phyloP scores from a whole-genome alignment of 2,113 vertebrate species.

The Oenanthe melanoleuca region DNA sequence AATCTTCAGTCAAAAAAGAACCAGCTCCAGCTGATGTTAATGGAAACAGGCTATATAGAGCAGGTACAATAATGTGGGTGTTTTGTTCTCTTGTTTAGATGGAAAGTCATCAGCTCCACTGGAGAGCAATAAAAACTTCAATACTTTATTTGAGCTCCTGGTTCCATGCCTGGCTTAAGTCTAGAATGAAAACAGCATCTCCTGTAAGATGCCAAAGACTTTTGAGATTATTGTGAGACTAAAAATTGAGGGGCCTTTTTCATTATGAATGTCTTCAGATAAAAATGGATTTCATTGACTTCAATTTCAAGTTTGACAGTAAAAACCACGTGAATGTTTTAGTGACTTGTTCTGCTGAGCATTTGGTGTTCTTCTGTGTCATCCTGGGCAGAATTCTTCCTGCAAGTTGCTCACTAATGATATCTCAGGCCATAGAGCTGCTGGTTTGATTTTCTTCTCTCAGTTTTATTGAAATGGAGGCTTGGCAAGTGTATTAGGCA shows the following conservation, averaged over 20 bases:
- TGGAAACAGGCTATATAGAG: not conserved
- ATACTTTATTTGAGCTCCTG: not conserved
- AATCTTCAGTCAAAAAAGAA: not conserved
- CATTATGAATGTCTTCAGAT: not conserved
- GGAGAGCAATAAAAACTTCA: not conserved
- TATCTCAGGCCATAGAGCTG: not conserved
- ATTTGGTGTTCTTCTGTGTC: not conserved
- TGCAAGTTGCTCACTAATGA: not conserved
- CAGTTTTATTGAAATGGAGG: not conserved
- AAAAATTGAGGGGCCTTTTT: not conserved
- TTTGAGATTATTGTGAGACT: not conserved
- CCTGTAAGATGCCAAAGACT: not conserved
- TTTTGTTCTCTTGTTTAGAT: not conserved
- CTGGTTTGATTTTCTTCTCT: conserved; percentile 1
- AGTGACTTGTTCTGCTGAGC: not conserved
- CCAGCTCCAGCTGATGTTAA: fast-evolving
- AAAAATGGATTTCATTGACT: not conserved
- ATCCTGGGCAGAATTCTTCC: not conserved
- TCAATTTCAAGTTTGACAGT: not conserved
- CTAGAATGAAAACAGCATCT: not conserved
- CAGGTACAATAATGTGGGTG: fast-evolving
- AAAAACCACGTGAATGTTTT: not conserved
- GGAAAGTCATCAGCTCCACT: not conserved
- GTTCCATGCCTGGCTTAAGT: not conserved
- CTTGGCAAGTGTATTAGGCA: not conserved